Evolutionary conservation across 2,888 invertebrate genomes (phyloP).

Genomic region (Caenorhabditis doughertyi): DNA sequence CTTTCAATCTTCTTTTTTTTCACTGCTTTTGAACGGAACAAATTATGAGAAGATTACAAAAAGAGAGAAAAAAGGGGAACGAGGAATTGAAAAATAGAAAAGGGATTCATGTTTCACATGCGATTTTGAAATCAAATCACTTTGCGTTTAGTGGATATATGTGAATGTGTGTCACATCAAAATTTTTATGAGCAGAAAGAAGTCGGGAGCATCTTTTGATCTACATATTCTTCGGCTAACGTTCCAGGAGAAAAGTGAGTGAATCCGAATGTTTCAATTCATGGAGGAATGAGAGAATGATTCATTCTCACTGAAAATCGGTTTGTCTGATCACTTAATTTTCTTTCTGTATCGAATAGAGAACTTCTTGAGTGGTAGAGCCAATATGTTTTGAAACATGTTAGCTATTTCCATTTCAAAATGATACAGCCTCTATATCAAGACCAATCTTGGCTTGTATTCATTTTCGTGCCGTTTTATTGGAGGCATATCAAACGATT

Average conservation of each 20-base stretch:
- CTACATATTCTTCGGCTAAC: neutral
- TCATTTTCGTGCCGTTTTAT: no score
- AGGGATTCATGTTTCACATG: slow-evolving; percentile 58
- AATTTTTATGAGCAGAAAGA: slow-evolving; percentile 16
- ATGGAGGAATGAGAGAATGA: no score
- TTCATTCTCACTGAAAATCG: no score
- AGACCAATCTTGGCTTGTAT: no score
- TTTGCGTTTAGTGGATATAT: slow-evolving; percentile 55
- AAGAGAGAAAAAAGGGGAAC: neutral
- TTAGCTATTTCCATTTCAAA: no score
- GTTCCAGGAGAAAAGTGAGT: neutral
- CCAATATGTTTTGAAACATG: no score
- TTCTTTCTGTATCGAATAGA: no score
- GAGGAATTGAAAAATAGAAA: slow-evolving; percentile 1
- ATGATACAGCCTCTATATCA: no score
- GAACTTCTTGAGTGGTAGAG: no score
- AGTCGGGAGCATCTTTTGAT: slow-evolving; percentile 20
- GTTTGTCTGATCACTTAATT: no score
- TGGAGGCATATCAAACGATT: no score
- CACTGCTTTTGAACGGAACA: neutral
- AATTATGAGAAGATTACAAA: slow-evolving; percentile 9
- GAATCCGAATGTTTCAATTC: neutral
- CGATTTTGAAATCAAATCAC: slow-evolving; percentile 41
- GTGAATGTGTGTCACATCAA: slow-evolving; percentile 2
- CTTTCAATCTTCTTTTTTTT: neutral